Evolutionary conservation across 2,797 vertebrate genomes (phyloP).

Genomic region (Tympanoctomys barrerae): DNA sequence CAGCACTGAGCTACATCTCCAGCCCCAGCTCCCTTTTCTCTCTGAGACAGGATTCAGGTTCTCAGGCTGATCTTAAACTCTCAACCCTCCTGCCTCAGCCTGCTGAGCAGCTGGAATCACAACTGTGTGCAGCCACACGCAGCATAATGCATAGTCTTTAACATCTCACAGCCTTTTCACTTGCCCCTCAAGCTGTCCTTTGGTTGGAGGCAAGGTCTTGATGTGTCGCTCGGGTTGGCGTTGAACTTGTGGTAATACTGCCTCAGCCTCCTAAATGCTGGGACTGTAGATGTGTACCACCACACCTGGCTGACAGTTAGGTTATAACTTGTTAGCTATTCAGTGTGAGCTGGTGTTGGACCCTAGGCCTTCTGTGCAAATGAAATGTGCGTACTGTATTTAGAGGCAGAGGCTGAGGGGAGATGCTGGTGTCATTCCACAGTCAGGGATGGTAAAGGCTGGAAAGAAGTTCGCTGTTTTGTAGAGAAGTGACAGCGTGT

Average conservation of each 20-base stretch:
- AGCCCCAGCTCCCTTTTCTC: background rate
- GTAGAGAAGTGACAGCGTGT: too few relatives aligned
- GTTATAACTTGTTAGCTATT: background rate
- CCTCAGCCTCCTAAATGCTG: too few relatives aligned
- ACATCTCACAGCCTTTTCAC: background rate
- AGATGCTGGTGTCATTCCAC: background rate
- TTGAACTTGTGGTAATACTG: background rate
- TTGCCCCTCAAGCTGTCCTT: background rate
- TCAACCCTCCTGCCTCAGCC: background rate
- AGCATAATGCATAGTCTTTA: background rate
- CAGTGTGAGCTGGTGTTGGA: background rate
- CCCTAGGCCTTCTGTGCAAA: background rate
- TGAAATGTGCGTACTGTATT: background rate
- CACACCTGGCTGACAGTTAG: background rate
- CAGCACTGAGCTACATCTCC: background rate
- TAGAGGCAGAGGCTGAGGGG: background rate
- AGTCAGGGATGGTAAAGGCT: background rate
- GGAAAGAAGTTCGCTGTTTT: background rate
- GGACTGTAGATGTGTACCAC: too few relatives aligned
- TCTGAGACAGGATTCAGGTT: background rate
- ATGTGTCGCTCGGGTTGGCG: background rate
- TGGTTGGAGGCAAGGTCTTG: background rate
- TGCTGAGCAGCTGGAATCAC: background rate
- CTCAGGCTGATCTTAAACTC: background rate
- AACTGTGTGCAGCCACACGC: background rate